These are phyloP conservation scores for Zoanthus sociatus DNA, from an alignment of 92 coral and sea anemone genomes.

Conservation along the genomic window DNA sequence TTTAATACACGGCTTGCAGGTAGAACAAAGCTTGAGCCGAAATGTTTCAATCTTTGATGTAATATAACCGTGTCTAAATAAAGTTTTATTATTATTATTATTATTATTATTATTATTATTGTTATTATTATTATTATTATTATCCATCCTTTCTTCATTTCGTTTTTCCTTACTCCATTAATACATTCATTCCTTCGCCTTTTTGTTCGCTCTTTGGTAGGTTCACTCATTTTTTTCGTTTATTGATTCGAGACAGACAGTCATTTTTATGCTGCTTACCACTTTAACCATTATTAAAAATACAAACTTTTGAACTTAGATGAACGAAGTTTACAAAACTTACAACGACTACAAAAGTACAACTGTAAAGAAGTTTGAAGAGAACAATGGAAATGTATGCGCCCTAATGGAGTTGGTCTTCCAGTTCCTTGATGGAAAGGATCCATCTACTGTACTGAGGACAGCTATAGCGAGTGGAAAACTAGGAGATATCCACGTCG, in stretches of 20 bases:
- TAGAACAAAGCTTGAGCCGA: background rate
- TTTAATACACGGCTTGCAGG: too few relatives aligned
- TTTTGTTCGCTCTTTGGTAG: background rate
- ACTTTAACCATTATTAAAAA: too few relatives aligned
- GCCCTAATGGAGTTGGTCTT: slow-evolving; percentile 30
- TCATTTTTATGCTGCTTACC: background rate
- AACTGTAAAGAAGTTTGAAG: slow-evolving; percentile 18
- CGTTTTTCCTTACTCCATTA: background rate
- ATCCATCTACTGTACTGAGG: slow-evolving; percentile 29
- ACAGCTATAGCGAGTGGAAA: slow-evolving; percentile 29
- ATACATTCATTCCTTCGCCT: background rate
- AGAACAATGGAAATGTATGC: slow-evolving; percentile 5
- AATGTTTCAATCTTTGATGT: background rate
- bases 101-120: too few relatives aligned
- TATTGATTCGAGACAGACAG: background rate
- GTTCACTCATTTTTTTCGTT: background rate
- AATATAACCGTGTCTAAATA: too few relatives aligned
- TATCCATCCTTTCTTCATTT: background rate
- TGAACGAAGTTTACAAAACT: slow-evolving; percentile 28
- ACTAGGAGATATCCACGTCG: slow-evolving; percentile 31
- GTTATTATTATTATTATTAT: too few relatives aligned
- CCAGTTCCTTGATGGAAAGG: slow-evolving; percentile 10
- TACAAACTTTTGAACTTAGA: background rate
- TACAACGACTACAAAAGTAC: slow-evolving; percentile 21
- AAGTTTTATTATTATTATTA: too few relatives aligned